Conservation (phyloP, 2,113 vertebrate genomes). For the Aptenodytes forsteri region DNA sequence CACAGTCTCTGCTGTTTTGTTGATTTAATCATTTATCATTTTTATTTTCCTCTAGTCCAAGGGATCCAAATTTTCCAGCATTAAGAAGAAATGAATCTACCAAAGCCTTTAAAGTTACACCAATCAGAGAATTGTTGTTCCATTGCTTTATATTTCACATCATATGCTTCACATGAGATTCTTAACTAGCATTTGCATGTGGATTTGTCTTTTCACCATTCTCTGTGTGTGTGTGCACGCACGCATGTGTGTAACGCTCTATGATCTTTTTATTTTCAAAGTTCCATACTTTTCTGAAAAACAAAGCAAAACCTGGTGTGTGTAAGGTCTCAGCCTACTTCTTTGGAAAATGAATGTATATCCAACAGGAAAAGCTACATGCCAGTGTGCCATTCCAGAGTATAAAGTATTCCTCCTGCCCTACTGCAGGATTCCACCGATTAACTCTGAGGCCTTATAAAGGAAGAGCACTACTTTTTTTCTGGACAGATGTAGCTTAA, state of each 20-base stretch:
- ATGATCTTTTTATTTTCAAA: neutral
- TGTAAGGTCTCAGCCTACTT: neutral
- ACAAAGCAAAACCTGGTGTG: neutral
- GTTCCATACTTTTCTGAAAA: neutral
- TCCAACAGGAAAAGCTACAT: neutral
- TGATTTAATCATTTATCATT: neutral
- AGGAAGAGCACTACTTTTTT: neutral
- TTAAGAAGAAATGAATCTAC: neutral
- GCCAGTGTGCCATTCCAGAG: neutral
- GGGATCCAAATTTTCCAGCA: neutral
- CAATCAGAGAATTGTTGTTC: neutral
- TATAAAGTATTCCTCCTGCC: neutral
- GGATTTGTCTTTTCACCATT: neutral
- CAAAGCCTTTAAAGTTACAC: neutral
- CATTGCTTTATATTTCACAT: neutral
- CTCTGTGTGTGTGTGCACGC: neutral
- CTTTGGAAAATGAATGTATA: neutral
- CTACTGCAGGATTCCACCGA: neutral
- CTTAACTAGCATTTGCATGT: neutral
- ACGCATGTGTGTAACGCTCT: neutral
- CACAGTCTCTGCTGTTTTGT: neutral
- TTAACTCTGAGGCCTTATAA: neutral
- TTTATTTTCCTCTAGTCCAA: neutral
- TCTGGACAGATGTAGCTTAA: neutral
- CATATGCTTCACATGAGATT: neutral